These are phyloP conservation scores for Glossosoma conforme DNA, from an alignment of 1,140 invertebrate genomes.

Conservation along the genomic window DNA sequence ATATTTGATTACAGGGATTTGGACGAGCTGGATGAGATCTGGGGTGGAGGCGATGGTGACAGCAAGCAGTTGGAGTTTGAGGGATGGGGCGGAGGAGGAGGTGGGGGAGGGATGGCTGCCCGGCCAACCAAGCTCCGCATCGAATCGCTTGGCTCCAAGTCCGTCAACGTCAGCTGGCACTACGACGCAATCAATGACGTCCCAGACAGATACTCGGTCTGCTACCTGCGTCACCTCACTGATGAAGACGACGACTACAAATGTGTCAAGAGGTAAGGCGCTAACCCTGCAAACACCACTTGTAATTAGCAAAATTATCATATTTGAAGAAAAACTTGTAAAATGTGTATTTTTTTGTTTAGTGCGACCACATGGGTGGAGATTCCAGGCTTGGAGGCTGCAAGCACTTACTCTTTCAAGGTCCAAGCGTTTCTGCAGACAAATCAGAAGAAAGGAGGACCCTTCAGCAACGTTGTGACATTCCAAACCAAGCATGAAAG, in stretches of 20 bases:
- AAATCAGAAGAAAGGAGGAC: slow-evolving; percentile 12
- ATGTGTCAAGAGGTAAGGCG: slow-evolving; percentile 21
- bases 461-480: slow-evolving; percentile 20
- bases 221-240: slow-evolving; percentile 8
- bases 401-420: slow-evolving; percentile 23
- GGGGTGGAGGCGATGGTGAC: neutral
- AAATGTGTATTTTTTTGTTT: slow-evolving; percentile 8
- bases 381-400: slow-evolving; percentile 18
- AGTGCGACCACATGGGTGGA: slow-evolving; percentile 25
- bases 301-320: neutral
- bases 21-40: neutral
- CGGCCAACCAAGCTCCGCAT: slow-evolving; percentile 8
- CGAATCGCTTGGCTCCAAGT: slow-evolving; percentile 8
- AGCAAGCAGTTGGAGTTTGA: neutral
- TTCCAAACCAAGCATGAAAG: slow-evolving; percentile 23
- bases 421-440: slow-evolving; percentile 21
- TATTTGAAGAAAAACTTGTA: neutral
- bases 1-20: neutral
- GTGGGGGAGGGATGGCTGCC: neutral
- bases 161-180: slow-evolving; percentile 23
- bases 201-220: slow-evolving; percentile 16
- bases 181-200: slow-evolving; percentile 19
- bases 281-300: neutral
- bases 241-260: neutral
- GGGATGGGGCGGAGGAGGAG: neutral